Base-by-base conservation (phyloP, 2,888 invertebrate genomes). In the Muscina levida region DNA sequence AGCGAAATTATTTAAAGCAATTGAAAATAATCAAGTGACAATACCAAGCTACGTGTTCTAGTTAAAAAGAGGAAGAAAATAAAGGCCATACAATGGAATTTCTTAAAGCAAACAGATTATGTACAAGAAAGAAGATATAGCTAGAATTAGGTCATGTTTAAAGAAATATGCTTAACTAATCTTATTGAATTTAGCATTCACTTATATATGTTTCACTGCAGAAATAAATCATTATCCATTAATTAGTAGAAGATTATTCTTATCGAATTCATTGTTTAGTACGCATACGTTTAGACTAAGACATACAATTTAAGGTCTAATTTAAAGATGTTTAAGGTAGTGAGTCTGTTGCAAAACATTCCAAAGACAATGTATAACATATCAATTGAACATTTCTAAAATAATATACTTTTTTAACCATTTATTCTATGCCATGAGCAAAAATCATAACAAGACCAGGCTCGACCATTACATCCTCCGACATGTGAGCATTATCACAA, bases 361-460 rank as follows among this genome's bases (percentile, higher is more conserved):
- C 68, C 62, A 81, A 74, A 67, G 62, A 78, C 74, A 62, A 77
- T 68, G 48, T 72, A 56, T 71, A 78, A 68, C 71, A 59, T 71
- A 44, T 71, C 59, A 46, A 44, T 71, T 71, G 68, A 76, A 68
- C 39, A 62, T 62, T 62, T 53, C 76, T 56, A 56, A 70, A 66
- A 56, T 31, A 31, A 31, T 8, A 31, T 31, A 5, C 31, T 5
- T 8, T 31, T 72, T 72, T 37, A 4, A 72, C 68, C 77, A 5
- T 79, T 73, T 81, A 96, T 91, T 96, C 96, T 85, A 98, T 97
- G 82, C 98, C 98, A 91, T 98, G 98, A 79, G 98, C 98, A 91
- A 98, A 98, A 88, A 98, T 98, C 98, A 98, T 98, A 68, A 98
- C 98, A 83, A 98, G 93, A 1, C 98, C 98, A 0, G 98, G 98